A percentile compares a stretch with the other conserved stretches of the same genome.
These are phyloP conservation scores for Dryobotodes eremita DNA, from an alignment of 2,888 invertebrate genomes.

Conservation along the genomic window DNA sequence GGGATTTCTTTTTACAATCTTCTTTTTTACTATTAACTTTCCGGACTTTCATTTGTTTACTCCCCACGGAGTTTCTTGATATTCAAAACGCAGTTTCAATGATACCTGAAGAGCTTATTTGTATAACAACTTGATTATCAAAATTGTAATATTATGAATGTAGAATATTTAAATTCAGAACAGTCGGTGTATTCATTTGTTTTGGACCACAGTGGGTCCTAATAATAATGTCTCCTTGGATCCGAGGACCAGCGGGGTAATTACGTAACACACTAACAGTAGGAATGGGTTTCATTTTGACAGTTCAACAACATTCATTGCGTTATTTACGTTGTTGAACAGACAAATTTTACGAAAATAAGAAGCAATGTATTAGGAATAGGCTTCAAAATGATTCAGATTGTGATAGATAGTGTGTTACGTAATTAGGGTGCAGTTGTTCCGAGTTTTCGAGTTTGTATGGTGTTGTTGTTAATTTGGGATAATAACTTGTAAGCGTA, in stretches of 20 bases:
- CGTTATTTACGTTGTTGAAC: too few species aligned
- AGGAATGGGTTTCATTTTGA: too few species aligned
- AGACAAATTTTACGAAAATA: too few species aligned
- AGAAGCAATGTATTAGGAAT: too few species aligned
- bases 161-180: constrained; percentile 22
- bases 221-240: constrained; percentile 16
- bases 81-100: constrained; percentile 42
- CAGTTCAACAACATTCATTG: too few species aligned
- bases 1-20: constrained; percentile 52
- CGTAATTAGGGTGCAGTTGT: too few species aligned
- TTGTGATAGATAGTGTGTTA: too few species aligned
- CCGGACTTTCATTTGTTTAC: constrained; percentile 47
- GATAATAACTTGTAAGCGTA: constrained; percentile 20
- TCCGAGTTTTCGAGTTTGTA: background rate
- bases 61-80: constrained; percentile 38
- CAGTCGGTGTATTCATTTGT: constrained; percentile 15
- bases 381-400: too few species aligned
- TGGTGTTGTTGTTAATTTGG: constrained; percentile 13
- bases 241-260: background rate
- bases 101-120: constrained; percentile 9
- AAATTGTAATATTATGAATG: constrained; percentile 11
- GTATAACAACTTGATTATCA: constrained; percentile 9
- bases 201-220: background rate
- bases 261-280: too few species aligned
- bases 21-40: constrained; percentile 51